Base-by-base conservation (phyloP, 2,888 invertebrate genomes). In the Rhingia campestris region DNA sequence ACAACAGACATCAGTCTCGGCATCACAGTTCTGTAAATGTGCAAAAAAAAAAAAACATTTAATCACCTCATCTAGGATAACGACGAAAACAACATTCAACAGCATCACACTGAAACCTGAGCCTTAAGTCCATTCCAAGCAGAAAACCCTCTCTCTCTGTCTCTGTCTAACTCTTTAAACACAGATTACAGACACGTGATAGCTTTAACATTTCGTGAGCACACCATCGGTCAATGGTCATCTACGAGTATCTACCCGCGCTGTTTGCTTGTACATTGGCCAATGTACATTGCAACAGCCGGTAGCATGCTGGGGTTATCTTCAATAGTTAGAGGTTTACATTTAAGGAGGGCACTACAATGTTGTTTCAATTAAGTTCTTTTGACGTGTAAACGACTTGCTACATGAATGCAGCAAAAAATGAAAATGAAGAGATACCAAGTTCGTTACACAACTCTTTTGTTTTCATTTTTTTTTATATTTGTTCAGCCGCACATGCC, bases 1-100 rank as follows among this genome's bases (percentile, higher is more conserved):
- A 86, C 92, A 92, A 86, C 92, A 92, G 1, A 91, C 88, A 88
- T 92, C 90, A 7, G 89, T 89, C 75, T 90, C 89, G 9, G 89
- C 87, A 73, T 90, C 90, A 88, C 92, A 92, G 74, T 90, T 90
- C 92, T 92, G 88, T 5, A 91, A 90, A 32, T 64, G 67, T n/a
- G n/a, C n/a, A n/a, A n/a, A 75, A 74, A 85, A 82, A 77, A 75
- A 58, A 81, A 80, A 51, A 59, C 93, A 6, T 12, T 47, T 51
- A 41, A 45, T n/a, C 53, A 63, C 49, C 32, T 10, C 14, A 14
- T 49, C n/a, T 32, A 45, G 45, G 33, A 73, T 54, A 30, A 22
- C 22, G 22, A 22, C 22, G 1, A 22, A 35, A 53, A 56, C 45
- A 75, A 37, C 56, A 58, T 56, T 32, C 12, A 63, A 41, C 22